A percentile compares a stretch with the other conserved stretches of the same genome.
Evolutionary conservation across 2,797 vertebrate species (phyloP).

Genomic region (Spea hammondii): DNA sequence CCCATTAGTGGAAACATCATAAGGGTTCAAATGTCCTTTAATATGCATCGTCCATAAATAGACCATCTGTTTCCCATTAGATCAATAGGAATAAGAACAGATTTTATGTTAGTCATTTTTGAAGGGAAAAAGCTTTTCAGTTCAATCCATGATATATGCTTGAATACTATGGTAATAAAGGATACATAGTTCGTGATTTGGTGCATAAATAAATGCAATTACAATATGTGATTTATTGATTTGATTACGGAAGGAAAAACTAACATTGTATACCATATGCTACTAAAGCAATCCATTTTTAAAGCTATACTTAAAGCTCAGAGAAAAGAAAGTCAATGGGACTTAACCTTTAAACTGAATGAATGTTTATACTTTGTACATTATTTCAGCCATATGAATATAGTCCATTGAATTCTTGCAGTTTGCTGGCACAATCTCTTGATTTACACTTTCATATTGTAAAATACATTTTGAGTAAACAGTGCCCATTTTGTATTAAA

Average conservation of each 20-base stretch:
- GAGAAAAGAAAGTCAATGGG: too few relatives aligned
- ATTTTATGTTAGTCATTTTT: constrained; percentile 54
- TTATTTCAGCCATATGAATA: too few relatives aligned
- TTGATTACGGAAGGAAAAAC: too few relatives aligned
- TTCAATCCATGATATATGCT: constrained; percentile 7
- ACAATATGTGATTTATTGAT: too few relatives aligned
- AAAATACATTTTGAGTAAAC: too few relatives aligned
- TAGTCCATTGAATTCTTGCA: too few relatives aligned
- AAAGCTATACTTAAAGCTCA: too few relatives aligned
- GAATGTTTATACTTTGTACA: not conserved
- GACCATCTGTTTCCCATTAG: constrained; percentile 61
- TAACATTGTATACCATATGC: too few relatives aligned
- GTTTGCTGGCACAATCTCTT: too few relatives aligned
- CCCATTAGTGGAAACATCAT: constrained; percentile 55
- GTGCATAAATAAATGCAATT: too few relatives aligned
- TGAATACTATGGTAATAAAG: not conserved
- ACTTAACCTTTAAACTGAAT: constrained; percentile 10
- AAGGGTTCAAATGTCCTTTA: constrained; percentile 57
- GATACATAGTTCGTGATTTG: not conserved
- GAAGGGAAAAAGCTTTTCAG: constrained; percentile 44
- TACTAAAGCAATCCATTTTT: too few relatives aligned
- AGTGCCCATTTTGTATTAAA: not conserved
- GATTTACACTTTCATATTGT: too few relatives aligned
- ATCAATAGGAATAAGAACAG: constrained; percentile 54
- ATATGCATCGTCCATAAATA: constrained; percentile 58